Base-by-base conservation (phyloP, 2,113 vertebrate genomes). In the Orientallactaga bullata region DNA sequence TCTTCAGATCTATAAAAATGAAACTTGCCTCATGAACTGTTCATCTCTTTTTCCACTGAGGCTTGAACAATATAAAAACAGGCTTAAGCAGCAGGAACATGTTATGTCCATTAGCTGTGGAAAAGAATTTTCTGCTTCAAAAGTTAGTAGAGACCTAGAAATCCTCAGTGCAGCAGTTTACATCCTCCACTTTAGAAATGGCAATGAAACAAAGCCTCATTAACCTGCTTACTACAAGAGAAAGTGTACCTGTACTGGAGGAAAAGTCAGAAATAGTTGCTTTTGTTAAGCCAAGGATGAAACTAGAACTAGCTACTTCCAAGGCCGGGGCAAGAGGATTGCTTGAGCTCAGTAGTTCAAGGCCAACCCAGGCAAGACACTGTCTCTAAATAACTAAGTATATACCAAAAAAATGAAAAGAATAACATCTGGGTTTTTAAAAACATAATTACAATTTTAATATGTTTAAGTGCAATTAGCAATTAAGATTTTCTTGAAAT, bases 41-140 rank as follows among this genome's bases (percentile, higher is more conserved):
- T 93, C 58, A n/a, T 60, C 69, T 90, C 30, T 5, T 72, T 90
- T 92, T 85, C 66, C 35, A 51, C 30, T 39, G 37, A 92, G 42
- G 47, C 37, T 63, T 92, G 30, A 88, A 90, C 69, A 80, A 78
- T 77, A 47, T n/a, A 28, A 87, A 85, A 92, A 88, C 66, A 78
- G 76, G 20, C 73, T 78, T 26, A 85, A 42, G 37, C 35, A 82
- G 73, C 66, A 66, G 65, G 47, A 85, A 92, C 51, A 79, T 47
- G 13, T 92, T 87, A 80, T 21, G 42, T 89, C 42, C 42, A 6
- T 47, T 85, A n/a, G 3, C 72, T 55, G 4, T 85, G 32, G 68
- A 37, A 79, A 80, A 93, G 35, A 88, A 85, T 77, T 89, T 79
- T 26, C 39, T 79, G 73, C 51, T 63, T 91, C 32, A 86, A 63